Evolutionary conservation across 2,888 invertebrate species (phyloP), one percentile per base, ranked within the genome.

Genomic region (Smittia aterrima): DNA sequence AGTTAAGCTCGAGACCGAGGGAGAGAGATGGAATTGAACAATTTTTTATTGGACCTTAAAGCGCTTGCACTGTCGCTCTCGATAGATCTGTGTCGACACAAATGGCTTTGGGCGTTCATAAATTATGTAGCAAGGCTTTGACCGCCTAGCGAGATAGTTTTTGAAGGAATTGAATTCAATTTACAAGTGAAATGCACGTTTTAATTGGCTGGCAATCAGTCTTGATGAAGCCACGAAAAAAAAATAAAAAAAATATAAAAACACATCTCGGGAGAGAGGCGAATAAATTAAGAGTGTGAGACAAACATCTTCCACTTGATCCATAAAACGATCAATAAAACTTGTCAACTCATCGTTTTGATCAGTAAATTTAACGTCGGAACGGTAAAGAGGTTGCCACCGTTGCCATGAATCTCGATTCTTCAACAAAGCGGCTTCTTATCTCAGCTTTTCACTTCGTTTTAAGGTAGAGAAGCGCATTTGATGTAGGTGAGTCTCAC

Each of bases 281-380:
- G 27, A 54, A 71, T 71, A 71, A 54, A 71, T 58, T 58, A 58
- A 18, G 22, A 58, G 58, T 58, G 70, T 71, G 70, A 53, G 70
- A 71, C 27, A 54, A 71, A 71, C 70, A 71, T 54, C 53, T 71
- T 71, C 47, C 70, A 40, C 53, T 54, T 71, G 54, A 71, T 53
- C 54, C 53, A 54, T 54, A 54, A 71, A 40, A 71, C 41, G 27
- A 71, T 58, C 70, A 47, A 71, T 71, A 71, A 71, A 71, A 71
- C 54, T 71, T 71, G 70, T 71, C 70, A 71, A 32, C 70, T 71
- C 70, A 71, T 71, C 54, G 38, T 68, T 68, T 38, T 58, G 20
- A 22, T 58, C 68, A 41, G 68, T 58, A 22, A 58, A 58, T 22
- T 18, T 24, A 68, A 47, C 40, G 24, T 22, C 32, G 54, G 53